Conservation (phyloP, 2,113 vertebrate species). For the Cyanistes caeruleus region DNA sequence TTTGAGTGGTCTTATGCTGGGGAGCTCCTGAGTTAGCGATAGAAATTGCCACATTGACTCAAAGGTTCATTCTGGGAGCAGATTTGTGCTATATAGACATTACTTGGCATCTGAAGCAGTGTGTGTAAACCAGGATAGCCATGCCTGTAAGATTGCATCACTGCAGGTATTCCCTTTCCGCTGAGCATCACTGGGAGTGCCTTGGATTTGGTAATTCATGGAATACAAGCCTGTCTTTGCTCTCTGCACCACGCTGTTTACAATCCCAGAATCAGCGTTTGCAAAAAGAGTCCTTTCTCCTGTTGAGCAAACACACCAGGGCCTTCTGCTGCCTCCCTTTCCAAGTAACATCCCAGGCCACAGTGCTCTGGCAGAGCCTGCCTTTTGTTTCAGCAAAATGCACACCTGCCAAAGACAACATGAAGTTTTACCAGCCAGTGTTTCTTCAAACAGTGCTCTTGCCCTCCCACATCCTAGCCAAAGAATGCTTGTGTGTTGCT, state of each 20-base stretch:
- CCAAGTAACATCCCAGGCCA: not conserved
- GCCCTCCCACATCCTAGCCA: not conserved
- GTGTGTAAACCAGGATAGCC: not conserved
- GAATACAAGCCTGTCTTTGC: not conserved
- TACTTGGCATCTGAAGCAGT: not conserved
- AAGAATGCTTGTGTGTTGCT: not conserved
- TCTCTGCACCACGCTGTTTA: not conserved
- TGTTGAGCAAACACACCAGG: not conserved
- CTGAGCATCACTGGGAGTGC: rapidly evolving
- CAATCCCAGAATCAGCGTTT: not conserved
- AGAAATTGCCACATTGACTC: not conserved
- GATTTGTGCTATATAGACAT: not conserved
- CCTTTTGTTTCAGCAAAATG: not conserved
- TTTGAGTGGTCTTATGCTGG: not conserved
- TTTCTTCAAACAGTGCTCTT: not conserved
- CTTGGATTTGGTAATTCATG: not conserved
- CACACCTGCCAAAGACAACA: slow-evolving; percentile 16
- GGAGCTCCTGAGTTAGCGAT: not conserved
- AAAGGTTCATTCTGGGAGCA: not conserved
- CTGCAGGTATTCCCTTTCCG: not conserved
- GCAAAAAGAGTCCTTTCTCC: not conserved
- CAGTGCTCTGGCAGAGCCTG: not conserved
- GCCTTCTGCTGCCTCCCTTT: not conserved
- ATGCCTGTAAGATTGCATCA: not conserved
- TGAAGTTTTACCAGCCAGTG: not conserved